phyloP scores from a whole-genome alignment of 1,140 invertebrate genomes.

The Pogonognathellus flavescens region DNA sequence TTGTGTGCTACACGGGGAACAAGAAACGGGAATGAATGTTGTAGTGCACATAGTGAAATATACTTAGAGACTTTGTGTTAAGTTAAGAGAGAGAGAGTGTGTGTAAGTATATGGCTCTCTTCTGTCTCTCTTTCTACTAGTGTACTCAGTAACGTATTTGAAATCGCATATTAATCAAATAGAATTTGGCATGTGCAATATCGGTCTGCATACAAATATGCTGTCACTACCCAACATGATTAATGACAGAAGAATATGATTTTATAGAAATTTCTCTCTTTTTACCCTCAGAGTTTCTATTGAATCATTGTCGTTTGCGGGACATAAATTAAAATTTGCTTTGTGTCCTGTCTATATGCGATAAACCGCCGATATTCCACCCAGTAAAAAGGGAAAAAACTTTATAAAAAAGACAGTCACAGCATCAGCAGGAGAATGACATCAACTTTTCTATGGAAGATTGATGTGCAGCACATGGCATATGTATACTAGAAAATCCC shows the following conservation, averaged over 20 bases:
- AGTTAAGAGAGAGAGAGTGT: not conserved
- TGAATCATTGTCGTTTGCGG: constrained; percentile 68
- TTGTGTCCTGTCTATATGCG: constrained; percentile 65
- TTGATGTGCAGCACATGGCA: constrained; percentile 67
- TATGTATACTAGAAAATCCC: constrained; percentile 58
- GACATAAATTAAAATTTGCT: constrained; percentile 68
- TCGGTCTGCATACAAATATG: constrained; percentile 68
- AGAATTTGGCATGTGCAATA: constrained; percentile 68
- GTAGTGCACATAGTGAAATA: not conserved
- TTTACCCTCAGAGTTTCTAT: constrained; percentile 65
- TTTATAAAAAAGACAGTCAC: constrained; percentile 62
- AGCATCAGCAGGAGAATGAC: constrained; percentile 63
- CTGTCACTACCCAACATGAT: constrained; percentile 68
- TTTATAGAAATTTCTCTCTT: constrained; percentile 67
- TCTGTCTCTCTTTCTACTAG: no score
- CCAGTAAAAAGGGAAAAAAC: constrained; percentile 62
- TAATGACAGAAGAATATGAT: constrained; percentile 68
- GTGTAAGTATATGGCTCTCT: not conserved
- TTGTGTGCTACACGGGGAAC: constrained; percentile 5
- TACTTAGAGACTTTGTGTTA: not conserved
- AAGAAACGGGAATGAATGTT: not conserved
- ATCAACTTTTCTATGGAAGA: constrained; percentile 67
- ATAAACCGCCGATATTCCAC: constrained; percentile 64
- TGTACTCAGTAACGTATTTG: constrained; percentile 55
- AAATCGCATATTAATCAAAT: constrained; percentile 69